Evolutionary conservation across 2,797 vertebrate species (phyloP).

Genomic region (Chaunax sp.): DNA sequence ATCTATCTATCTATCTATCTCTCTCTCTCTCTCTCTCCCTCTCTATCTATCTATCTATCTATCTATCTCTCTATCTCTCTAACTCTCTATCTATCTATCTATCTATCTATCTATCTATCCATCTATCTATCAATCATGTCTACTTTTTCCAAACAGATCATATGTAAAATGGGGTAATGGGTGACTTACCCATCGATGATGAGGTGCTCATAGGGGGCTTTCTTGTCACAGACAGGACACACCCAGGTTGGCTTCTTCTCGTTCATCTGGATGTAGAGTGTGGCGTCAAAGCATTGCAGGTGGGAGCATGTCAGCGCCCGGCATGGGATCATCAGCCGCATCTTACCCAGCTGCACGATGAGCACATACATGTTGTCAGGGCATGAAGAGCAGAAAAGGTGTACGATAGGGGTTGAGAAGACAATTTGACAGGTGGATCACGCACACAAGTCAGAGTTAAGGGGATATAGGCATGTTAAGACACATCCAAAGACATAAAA

Average conservation of each 20-base stretch:
- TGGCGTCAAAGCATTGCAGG: slow-evolving; percentile 97
- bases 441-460: slow-evolving; percentile 5
- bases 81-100: no score
- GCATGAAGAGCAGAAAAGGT: slow-evolving; percentile 17
- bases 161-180: no score
- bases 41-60: no score
- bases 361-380: slow-evolving; percentile 34
- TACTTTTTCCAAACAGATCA: no score
- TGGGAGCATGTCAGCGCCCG: slow-evolving; percentile 96
- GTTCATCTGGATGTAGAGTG: slow-evolving; percentile 98
- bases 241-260: slow-evolving; percentile 99
- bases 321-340: slow-evolving; percentile 96
- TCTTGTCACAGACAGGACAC: slow-evolving; percentile 98
- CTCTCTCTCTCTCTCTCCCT: no score
- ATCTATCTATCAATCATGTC: no score
- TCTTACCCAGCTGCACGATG: slow-evolving; percentile 91
- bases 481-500: slow-evolving; percentile 13
- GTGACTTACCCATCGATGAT: slow-evolving; percentile 95
- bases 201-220: slow-evolving; percentile 96
- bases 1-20: no score
- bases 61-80: no score
- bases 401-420: slow-evolving; percentile 17
- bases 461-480: slow-evolving; percentile 13
- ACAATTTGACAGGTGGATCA: slow-evolving; percentile 23
- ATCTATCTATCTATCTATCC: no score